Evolutionary conservation across 2,888 invertebrate genomes (phyloP).

Genomic region (Achlya flavicornis): DNA sequence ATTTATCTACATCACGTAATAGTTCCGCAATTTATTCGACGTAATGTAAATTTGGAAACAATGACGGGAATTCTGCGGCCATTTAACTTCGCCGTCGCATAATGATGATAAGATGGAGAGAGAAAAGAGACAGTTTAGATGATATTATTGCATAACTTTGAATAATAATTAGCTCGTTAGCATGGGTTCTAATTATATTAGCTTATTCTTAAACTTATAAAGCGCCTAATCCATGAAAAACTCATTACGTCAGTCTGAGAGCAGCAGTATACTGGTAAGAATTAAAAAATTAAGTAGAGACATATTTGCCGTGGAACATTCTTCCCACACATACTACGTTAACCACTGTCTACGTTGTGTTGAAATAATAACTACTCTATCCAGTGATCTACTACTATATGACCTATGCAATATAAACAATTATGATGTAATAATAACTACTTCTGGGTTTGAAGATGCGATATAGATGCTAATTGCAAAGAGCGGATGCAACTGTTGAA

Average conservation of each 20-base stretch:
- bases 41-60: constrained; percentile 45
- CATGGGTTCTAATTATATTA: not conserved
- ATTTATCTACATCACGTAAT: constrained; percentile 34
- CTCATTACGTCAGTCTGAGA: not conserved
- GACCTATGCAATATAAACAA: too few species aligned
- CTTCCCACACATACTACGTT: too few species aligned
- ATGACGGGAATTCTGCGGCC: constrained; percentile 45
- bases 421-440: not conserved
- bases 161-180: constrained; percentile 43
- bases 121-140: constrained; percentile 59
- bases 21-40: constrained; percentile 21
- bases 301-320: too few species aligned
- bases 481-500: not conserved
- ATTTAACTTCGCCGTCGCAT: constrained; percentile 19
- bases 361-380: too few species aligned
- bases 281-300: too few species aligned
- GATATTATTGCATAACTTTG: constrained; percentile 52
- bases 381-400: too few species aligned
- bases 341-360: too few species aligned
- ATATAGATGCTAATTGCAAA: not conserved
- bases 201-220: not conserved
- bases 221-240: not conserved
- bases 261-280: not conserved
- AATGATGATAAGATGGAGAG: constrained; percentile 46
- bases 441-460: not conserved